Evolutionary conservation across 2,888 invertebrate genomes (phyloP).

Genomic region (Lepeophtheirus nordmannii): DNA sequence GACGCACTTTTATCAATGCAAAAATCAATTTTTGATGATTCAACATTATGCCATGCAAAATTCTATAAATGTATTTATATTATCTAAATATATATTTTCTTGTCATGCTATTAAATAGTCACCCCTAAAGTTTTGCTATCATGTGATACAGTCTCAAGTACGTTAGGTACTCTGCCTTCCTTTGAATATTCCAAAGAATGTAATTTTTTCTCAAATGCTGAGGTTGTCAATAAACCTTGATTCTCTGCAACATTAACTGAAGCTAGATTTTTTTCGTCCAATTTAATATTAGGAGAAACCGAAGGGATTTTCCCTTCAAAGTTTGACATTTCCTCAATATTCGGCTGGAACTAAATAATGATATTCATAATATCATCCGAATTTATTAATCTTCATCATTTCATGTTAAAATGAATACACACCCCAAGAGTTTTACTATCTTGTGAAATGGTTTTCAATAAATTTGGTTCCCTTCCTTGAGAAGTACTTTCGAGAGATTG

Average conservation of each 20-base stretch:
- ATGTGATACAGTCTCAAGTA: background rate
- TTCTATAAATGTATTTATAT: too few relatives aligned
- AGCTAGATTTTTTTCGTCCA: background rate
- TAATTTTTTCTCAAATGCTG: background rate
- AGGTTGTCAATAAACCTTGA: background rate
- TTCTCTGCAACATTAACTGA: background rate
- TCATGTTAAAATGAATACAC: background rate
- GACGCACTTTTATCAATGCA: too few relatives aligned
- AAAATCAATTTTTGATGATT: too few relatives aligned
- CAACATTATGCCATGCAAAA: too few relatives aligned
- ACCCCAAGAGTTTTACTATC: background rate
- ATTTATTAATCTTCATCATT: too few relatives aligned
- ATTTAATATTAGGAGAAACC: background rate
- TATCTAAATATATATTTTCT: too few relatives aligned
- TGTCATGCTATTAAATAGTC: background rate
- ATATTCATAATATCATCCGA: too few relatives aligned
- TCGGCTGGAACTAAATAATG: background rate
- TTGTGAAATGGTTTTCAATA: background rate
- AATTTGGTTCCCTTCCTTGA: background rate
- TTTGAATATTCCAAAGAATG: background rate
- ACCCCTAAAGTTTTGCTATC: conserved; percentile 1
- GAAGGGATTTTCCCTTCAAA: background rate
- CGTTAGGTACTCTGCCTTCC: background rate
- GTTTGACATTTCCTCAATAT: background rate
- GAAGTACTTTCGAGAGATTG: background rate